Conservation (phyloP, 2,113 vertebrate species). For the Trachemys scripta region DNA sequence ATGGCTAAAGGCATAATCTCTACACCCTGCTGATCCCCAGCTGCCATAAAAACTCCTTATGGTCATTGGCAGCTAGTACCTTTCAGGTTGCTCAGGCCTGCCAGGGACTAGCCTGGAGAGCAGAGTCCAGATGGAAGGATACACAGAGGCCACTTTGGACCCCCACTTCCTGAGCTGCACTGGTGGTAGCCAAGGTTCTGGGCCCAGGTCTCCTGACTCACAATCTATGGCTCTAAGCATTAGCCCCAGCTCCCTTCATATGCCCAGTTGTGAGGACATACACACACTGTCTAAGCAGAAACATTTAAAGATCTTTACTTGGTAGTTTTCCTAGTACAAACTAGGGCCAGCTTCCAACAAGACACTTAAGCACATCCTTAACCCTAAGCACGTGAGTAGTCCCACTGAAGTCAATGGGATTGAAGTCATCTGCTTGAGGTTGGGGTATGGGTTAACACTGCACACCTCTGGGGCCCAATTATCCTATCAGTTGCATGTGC, state of each 20-base stretch:
- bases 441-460: fast-evolving
- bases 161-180: neutral
- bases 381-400: fast-evolving
- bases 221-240: neutral
- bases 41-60: neutral
- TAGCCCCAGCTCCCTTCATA: neutral
- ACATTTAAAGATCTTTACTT: neutral
- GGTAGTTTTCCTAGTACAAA: neutral
- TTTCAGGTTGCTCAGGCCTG: neutral
- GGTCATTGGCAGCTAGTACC: neutral
- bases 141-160: neutral
- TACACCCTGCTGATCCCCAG: neutral
- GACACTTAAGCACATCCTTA: conserved; percentile 19
- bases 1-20: neutral
- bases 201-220: neutral
- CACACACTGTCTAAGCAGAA: fast-evolving
- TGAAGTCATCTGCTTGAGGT: neutral
- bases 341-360: neutral
- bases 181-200: neutral
- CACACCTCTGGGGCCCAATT: neutral
- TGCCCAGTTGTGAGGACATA: neutral
- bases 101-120: neutral
- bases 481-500: neutral
- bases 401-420: conserved; percentile 7
- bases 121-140: neutral